Base-by-base conservation (phyloP, 2,888 invertebrate genomes). In the Acronicta psi region DNA sequence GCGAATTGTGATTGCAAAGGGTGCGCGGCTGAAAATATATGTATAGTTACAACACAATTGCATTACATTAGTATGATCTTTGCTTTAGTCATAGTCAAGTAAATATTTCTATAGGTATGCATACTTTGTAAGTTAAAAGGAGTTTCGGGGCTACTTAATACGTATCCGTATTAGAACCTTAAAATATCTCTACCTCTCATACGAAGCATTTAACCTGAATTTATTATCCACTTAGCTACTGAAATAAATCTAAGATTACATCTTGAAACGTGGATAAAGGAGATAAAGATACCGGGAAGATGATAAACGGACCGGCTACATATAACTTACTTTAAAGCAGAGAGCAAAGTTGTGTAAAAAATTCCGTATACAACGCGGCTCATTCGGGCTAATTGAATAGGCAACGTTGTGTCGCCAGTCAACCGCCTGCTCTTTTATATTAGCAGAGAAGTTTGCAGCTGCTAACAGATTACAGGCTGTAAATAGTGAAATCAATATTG, bases 401-500 rank as follows among this genome's bases (percentile, higher is more conserved):
- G 40, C 34, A 47, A 43, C 43, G 41, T 40, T 60, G 25, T 45
- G 42, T 37, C 47, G 56, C 46, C 51, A 55, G 25, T 43, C 38
- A 42, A 25, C 40, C 37, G 56, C 51, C 45, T 53, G 71, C 74
- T 63, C 69, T 73, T 81, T 81, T 82, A 80, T 77, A 75, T 74
- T 69, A 64, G 66, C 59, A 63, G 58, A 75, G 73, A 80, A 79
- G 79, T 79, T 86, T 81, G 79, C 81, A 83, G 73, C 85, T 86
- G 87, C 85, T 87, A 87, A 87, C 86, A 86, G 88, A 88, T 91
- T 89, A 87, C 84, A 83, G 83, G 79, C 88, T 86, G 88, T 91
- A 91, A 92, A 92, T 89, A 91, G 87, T 88, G 87, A 89, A 92
- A 93, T 93, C 92, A 91, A 93, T 93, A 93, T 91, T 88, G 90